phyloP scores from a whole-genome alignment of 2,888 invertebrate species.

The Lutraria lutraria region DNA sequence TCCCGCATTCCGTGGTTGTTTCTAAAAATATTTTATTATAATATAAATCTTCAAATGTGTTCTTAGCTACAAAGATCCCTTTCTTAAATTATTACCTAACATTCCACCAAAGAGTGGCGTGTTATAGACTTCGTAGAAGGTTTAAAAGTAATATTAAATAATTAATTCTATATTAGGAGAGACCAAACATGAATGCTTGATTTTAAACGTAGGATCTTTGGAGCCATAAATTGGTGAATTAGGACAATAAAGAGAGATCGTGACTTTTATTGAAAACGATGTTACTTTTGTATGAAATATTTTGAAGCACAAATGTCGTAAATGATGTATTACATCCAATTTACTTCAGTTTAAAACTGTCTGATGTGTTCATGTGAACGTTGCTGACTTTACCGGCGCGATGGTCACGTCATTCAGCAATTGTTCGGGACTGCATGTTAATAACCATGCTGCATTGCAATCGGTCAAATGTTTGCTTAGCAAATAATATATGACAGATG shows the following conservation, averaged over 20 bases:
- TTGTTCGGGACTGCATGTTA: too few species aligned
- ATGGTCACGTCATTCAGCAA: background rate
- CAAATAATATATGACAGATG: too few species aligned
- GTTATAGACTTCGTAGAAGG: background rate
- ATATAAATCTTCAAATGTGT: background rate
- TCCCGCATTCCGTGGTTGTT: background rate
- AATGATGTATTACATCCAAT: conserved; percentile 22
- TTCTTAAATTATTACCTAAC: conserved; percentile 5
- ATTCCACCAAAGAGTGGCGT: background rate
- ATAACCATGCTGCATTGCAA: too few species aligned
- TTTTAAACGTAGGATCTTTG: conserved; percentile 13
- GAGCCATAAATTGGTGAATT: conserved; percentile 24
- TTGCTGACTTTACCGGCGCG: background rate
- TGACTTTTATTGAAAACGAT: conserved; percentile 26
- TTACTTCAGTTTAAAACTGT: conserved; percentile 9
- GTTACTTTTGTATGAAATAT: conserved; percentile 17
- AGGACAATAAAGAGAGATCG: background rate
- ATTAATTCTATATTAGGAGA: conserved; percentile 1
- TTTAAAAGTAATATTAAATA: conserved; percentile 15
- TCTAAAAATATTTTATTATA: background rate
- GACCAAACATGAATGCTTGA: background rate
- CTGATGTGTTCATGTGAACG: background rate
- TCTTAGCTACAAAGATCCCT: background rate
- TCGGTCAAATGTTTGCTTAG: too few species aligned
- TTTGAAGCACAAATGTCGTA: conserved; percentile 21